Conservation (phyloP, 2,888 invertebrate genomes). For the Steromphala cineraria region DNA sequence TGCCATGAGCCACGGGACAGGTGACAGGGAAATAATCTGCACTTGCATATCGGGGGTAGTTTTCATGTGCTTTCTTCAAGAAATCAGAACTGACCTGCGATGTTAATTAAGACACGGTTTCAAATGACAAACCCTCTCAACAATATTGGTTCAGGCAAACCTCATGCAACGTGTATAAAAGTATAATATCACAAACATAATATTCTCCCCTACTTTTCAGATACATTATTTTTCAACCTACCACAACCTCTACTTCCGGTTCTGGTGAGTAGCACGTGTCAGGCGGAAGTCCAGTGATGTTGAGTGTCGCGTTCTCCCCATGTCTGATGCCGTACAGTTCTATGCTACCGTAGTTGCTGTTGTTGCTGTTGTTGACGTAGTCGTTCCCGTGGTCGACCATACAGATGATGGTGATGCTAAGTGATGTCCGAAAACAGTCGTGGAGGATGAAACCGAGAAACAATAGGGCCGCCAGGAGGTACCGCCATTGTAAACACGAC, state of each 20-base stretch:
- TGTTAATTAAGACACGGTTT: no score
- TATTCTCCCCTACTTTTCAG: no score
- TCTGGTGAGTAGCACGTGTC: not conserved
- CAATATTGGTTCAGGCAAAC: no score
- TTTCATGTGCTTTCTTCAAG: no score
- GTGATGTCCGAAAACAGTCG: constrained; percentile 79
- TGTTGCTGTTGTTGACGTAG: not conserved
- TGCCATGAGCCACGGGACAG: no score
- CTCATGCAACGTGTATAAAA: no score
- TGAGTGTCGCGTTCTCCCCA: not conserved
- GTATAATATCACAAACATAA: no score
- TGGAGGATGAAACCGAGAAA: constrained; percentile 79
- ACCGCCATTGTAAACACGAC: not conserved
- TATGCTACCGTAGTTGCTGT: not conserved
- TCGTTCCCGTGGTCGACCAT: constrained; percentile 72
- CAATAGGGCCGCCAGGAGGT: constrained; percentile 56
- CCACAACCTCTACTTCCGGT: not conserved
- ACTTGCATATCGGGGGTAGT: no score
- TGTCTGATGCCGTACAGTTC: not conserved
- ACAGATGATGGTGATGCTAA: constrained; percentile 78
- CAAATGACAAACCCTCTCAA: no score
- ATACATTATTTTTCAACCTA: not conserved
- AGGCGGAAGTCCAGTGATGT: not conserved
- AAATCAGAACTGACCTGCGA: no score
- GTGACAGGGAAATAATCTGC: no score